phyloP scores from a whole-genome alignment of 2,888 invertebrate species.

The Cordilura impudica region DNA sequence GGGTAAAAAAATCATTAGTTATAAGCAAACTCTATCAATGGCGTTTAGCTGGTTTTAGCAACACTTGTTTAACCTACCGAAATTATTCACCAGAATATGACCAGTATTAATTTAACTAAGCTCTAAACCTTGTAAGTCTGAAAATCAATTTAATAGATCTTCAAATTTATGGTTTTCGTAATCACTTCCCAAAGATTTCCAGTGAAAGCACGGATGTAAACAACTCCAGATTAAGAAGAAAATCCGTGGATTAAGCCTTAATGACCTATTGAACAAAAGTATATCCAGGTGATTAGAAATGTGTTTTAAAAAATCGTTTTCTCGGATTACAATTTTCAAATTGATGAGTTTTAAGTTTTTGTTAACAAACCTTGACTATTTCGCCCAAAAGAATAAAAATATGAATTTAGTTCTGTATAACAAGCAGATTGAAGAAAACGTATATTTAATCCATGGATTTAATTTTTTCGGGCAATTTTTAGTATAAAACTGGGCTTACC shows the following conservation, averaged over 20 bases:
- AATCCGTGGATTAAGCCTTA: not conserved
- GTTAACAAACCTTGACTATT: not conserved
- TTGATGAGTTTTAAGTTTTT: not conserved
- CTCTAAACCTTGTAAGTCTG: too few relatives aligned
- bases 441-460: constrained; percentile 34
- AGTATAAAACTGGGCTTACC: constrained; percentile 27
- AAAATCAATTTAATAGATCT: constrained; percentile 12
- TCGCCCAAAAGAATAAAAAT: constrained; percentile 9
- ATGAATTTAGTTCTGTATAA: constrained; percentile 34
- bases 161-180: not conserved
- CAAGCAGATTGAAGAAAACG: constrained; percentile 50
- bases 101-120: too few relatives aligned
- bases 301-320: not conserved
- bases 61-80: too few relatives aligned
- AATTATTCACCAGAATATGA: too few relatives aligned
- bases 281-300: not conserved
- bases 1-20: too few relatives aligned
- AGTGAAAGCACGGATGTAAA: not conserved
- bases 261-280: not conserved
- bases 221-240: not conserved
- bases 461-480: constrained; percentile 15
- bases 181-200: constrained; percentile 14
- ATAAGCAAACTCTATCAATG: too few relatives aligned
- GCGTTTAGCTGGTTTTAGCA: too few relatives aligned
- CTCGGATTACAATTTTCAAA: not conserved